Evolutionary conservation across 92 coral and sea anemone species (phyloP), one percentile per base, ranked within the genome.

Genomic region (Meandrina meandrites): DNA sequence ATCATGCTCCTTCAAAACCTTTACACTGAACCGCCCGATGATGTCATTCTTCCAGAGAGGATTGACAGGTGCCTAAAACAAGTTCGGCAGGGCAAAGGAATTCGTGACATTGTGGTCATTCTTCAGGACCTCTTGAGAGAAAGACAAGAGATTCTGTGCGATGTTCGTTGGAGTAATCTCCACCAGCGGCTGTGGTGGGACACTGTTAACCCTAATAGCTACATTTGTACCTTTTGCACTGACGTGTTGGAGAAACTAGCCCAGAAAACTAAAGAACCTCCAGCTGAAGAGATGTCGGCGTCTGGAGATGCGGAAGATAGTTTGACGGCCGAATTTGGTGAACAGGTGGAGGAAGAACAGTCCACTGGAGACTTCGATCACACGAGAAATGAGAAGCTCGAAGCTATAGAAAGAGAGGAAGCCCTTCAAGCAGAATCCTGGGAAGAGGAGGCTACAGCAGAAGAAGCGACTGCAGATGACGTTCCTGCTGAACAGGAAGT

Each of bases 161-260:
- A 92, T 78, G 84, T 94, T 28, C 89, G 79, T n/a, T 96, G 98
- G 98, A 81, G 91, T 37, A 85, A 78, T 54, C 68, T 31, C 21
- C 48, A 17, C 35, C 78, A 40, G 48, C 78, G 48, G 10, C 78
- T 64, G 22, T 71, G 83, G 64, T 37, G 40, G 24, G 90, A 93
- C 12, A 35, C 45, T 0, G 57, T 56, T 40, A 78, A 88, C 22
- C 92, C 94, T 18, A 32, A 7, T 15, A 35, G 60, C 35, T 88
- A 94, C 32, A 40, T 36, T 22, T 4, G 76, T 15, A 70, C 36
- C 67, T 90, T 94, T 71, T 58, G 72, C 30, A 87, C 78, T 21
- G 90, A 87, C 31, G 78, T 73, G 14, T 36, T 73, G 78, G 78
- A 73, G 27, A 73, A 24, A 73, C 0, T 73, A 28, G 50, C 16